phyloP scores from a whole-genome alignment of 37 sponge, comb jelly and placozoan genomes.

The Tethya wilhelma region DNA sequence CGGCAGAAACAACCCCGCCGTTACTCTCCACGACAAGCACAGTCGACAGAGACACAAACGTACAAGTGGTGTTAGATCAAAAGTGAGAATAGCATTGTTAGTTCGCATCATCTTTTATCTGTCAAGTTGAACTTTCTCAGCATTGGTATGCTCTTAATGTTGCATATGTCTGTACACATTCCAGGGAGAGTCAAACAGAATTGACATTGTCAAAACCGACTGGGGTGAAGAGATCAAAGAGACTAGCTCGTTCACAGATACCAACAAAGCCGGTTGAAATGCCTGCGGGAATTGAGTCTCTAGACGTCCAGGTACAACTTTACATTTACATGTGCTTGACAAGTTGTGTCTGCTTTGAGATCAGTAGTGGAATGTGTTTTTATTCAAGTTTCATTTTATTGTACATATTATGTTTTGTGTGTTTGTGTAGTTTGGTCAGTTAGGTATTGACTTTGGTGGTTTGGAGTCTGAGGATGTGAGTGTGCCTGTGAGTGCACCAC shows the following conservation, averaged over 20 bases:
- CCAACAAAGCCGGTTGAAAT: conserved; percentile 63
- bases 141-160: background rate
- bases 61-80: background rate
- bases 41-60: background rate
- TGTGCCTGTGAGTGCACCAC: too few species aligned
- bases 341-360: background rate
- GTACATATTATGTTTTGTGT: background rate
- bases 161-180: background rate
- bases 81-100: conserved; percentile 9
- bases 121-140: background rate
- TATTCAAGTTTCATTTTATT: background rate
- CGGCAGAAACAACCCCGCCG: conserved; percentile 20
- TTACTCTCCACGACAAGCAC: background rate
- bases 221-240: background rate
- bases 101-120: too few species aligned
- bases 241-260: conserved; percentile 50
- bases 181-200: background rate
- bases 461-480: background rate
- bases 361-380: background rate
- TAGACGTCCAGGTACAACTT: conserved; percentile 28
- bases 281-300: conserved; percentile 44
- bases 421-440: conserved; percentile 9
- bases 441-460: conserved; percentile 34
- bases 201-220: background rate
- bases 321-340: background rate